Evolutionary conservation across 2,797 vertebrate species (phyloP).

Genomic region (Enteromius fasciolatus): DNA sequence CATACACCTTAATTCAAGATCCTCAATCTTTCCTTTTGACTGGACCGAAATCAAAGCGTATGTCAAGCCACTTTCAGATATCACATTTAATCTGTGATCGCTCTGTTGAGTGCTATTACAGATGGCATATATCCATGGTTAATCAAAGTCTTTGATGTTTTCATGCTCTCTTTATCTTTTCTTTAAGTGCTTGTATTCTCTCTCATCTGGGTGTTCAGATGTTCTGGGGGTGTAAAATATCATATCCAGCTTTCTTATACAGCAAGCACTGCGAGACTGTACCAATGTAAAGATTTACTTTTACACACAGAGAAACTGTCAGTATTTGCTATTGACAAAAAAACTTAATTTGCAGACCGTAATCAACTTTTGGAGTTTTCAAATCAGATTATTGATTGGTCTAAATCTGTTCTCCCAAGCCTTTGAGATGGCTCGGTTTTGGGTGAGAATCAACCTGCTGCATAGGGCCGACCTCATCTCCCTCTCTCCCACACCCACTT

Average conservation of each 20-base stretch:
- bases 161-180: conserved; percentile 5
- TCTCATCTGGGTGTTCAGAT: conserved; percentile 23
- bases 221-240: background rate
- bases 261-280: background rate
- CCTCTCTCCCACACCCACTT: conserved; percentile 24
- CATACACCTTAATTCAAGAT: conserved; percentile 11
- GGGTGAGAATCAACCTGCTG: conserved; percentile 16
- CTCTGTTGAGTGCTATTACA: conserved; percentile 28
- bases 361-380: background rate
- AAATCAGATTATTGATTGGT: background rate
- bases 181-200: background rate
- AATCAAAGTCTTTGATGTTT: conserved; percentile 32
- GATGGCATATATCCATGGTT: conserved; percentile 29
- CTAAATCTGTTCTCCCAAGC: background rate
- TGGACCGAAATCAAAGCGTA: conserved; percentile 12
- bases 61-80: conserved; percentile 14
- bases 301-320: background rate
- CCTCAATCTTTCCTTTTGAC: conserved; percentile 8
- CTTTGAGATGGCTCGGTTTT: background rate
- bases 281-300: background rate
- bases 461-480: background rate
- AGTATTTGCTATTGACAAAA: background rate
- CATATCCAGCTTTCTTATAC: background rate
- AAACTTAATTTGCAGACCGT: background rate
- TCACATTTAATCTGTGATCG: conserved; percentile 25